Base-by-base conservation (phyloP, 2,797 vertebrate genomes). In the Smutsia gigantea region DNA sequence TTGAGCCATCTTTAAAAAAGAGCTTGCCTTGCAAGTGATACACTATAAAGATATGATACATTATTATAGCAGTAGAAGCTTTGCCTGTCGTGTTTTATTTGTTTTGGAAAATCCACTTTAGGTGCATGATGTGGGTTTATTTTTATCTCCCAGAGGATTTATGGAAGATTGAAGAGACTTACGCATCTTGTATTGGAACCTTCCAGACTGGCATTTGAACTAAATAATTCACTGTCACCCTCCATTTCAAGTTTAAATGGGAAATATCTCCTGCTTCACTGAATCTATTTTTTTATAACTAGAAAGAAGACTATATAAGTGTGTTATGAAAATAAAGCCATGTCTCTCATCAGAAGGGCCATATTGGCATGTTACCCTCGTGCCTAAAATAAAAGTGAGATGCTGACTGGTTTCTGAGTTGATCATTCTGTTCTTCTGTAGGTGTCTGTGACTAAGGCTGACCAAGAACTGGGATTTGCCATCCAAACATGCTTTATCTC, bases 401-500 rank as follows among this genome's bases (percentile, higher is more conserved):
- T 37, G 69, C 71, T 51, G 5, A 74, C 89, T 91, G 4, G 34
- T 61, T 95, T 96, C 94, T 97, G 46, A 95, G 57, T 91, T 92
- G 37, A 29, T 6, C 53, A 97, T 96, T 97, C 97, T 97, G 72
- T 93, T 93, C 61, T 84, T 14, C 92, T 95, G 49, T 98, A 99
- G 99, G 98, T 99, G 79, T 99, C 99, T 59, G 98, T 99, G 53
- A 98, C 99, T 29, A 98, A 99, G 93, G 98, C 99, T 19, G 98
- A 99, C 96, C 98, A 98, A 25, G 99, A 99, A 31, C 96, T 99
- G 96, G 99, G 99, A 34, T 99, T 99, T 97, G 99, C 99, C 98
- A 99, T 99, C 97, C 98, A 99, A 92, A 99, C 99, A 0, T 99
- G 99, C 98, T 99, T 99, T 97, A 98, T 99, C 97, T 99, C 99